Conservation (phyloP, 2,888 invertebrate species). For the Coleophora deauratella region DNA sequence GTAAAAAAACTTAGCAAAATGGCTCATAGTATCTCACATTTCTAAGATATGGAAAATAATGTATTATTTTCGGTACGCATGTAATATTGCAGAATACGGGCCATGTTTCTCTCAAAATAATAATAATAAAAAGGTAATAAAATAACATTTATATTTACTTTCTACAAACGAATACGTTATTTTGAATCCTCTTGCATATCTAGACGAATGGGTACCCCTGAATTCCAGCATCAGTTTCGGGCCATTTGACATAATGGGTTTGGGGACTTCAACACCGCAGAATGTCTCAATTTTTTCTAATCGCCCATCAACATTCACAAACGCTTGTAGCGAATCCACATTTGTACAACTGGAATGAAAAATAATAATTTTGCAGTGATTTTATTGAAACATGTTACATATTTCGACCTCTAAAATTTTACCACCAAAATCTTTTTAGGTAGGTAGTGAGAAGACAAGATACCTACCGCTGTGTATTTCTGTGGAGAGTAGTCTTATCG, state of each 20-base stretch:
- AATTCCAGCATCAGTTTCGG: slow-evolving; percentile 91
- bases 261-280: slow-evolving; percentile 88
- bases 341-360: slow-evolving; percentile 80
- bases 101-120: too few species aligned
- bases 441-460: too few species aligned
- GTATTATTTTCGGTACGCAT: too few species aligned
- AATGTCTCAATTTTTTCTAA: slow-evolving; percentile 91
- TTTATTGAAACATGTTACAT: too few species aligned
- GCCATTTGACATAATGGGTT: slow-evolving; percentile 94
- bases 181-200: slow-evolving; percentile 88
- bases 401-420: too few species aligned
- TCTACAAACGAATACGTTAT: slow-evolving; percentile 92
- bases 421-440: too few species aligned
- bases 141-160: too few species aligned
- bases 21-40: neutral
- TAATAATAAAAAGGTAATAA: too few species aligned
- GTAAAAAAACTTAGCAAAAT: neutral
- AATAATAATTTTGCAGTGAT: slow-evolving; percentile 26
- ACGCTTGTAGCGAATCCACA: slow-evolving; percentile 86
- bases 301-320: slow-evolving; percentile 86
- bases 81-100: too few species aligned
- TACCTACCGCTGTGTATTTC: too few species aligned
- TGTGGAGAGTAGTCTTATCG: too few species aligned
- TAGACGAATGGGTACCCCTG: slow-evolving; percentile 83
- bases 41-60: too few species aligned